Conservation (phyloP, 1,140 invertebrate species). For the Dreissena polymorpha region DNA sequence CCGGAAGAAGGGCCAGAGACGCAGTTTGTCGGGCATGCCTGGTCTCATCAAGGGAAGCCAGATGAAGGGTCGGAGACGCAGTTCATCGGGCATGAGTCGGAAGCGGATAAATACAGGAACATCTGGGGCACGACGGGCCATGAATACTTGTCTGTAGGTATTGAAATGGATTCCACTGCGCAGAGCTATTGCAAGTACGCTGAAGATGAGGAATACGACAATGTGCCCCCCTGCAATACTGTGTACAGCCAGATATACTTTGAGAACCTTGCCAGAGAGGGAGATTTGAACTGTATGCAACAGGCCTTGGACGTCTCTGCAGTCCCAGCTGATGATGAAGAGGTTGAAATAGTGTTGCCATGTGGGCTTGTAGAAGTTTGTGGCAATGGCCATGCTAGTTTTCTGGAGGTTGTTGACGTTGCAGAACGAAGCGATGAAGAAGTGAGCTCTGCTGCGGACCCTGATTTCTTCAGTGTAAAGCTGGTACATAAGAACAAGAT, state of each 20-base stretch:
- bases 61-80: background rate
- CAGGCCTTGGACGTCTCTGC: background rate
- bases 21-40: background rate
- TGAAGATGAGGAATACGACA: slow-evolving; percentile 32
- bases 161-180: background rate
- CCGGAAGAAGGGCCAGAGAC: background rate
- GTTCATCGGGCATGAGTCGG: background rate
- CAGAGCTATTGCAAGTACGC: no score
- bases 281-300: background rate
- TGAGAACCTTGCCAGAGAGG: background rate
- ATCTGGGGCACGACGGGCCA: slow-evolving; percentile 53
- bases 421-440: background rate
- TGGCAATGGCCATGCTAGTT: slow-evolving; percentile 17
- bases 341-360: background rate
- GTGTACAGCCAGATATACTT: background rate
- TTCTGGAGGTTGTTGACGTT: slow-evolving; percentile 12
- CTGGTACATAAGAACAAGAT: slow-evolving; percentile 45
- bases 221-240: background rate
- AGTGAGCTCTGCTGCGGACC: background rate
- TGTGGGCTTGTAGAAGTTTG: slow-evolving; percentile 1
- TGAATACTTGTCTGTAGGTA: slow-evolving; percentile 29
- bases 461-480: slow-evolving; percentile 50
- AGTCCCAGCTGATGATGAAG: background rate
- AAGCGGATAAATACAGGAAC: slow-evolving; percentile 42
- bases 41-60: background rate